Evolutionary conservation across 2,888 invertebrate species (phyloP), one percentile per base, ranked within the genome.

Genomic region (Volucella zonaria): DNA sequence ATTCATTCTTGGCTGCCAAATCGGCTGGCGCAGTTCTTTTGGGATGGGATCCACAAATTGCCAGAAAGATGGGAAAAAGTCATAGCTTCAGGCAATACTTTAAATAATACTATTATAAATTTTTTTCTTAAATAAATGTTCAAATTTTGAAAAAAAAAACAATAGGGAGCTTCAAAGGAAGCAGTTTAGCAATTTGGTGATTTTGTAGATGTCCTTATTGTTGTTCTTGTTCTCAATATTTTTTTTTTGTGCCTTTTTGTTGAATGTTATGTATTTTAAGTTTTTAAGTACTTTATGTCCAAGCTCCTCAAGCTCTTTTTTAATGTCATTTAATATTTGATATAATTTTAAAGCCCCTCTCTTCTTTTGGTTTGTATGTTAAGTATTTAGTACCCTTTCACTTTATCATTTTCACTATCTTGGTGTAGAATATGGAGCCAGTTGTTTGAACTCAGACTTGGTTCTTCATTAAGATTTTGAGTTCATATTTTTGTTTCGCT

Each of bases 311-410:
- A 23, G 23, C 0, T 23, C 23, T 23, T 23, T 1, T 23, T 23
- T 4, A 4, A 23, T 23, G 23, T 23, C 3, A 23, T 23, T 23
- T 23, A 0, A 3, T 23, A 4, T 1, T 23, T 23, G 52, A 52
- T 11, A 23, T 1, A 2, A n/a, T 8, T 45, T 45, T 8, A n/a
- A 45, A 45, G 45, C 8, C 45, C 45, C 45, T 45, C 10, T 45
- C 45, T 3, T 45, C 45, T 45, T 45, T 45, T 12, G 45, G 2
- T 52, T 52, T 52, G 49, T 14, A 49, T 3, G 49, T 49, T 3
- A 52, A 52, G 12, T 52, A 52, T 52, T 23, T 52, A 18, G 52
- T 52, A n/a, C 52, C 8, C 3, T 52, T 52, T 52, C 23, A 9
- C 10, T 12, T 52, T 9, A 52, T 4, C 23, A 52, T 52, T 52